A percentile compares a stretch with the other conserved stretches of the same genome.
Evolutionary conservation across 2,113 vertebrate genomes (phyloP).

Genomic region (Crotalus tigris): DNA sequence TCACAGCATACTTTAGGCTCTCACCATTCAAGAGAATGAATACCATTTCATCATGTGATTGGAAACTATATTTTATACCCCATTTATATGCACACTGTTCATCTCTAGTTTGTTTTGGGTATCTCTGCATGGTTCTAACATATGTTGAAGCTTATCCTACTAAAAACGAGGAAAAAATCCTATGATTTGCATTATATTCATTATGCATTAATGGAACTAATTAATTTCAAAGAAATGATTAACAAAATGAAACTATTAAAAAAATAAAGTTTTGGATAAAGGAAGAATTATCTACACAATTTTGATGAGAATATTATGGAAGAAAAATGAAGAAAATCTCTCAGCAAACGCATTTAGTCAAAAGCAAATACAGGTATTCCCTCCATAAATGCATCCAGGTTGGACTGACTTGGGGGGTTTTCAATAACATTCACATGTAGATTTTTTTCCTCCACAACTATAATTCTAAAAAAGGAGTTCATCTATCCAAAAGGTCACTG

Average conservation of each 20-base stretch:
- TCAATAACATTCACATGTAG: background rate
- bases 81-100: background rate
- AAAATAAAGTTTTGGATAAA: slow-evolving; percentile 20
- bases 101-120: background rate
- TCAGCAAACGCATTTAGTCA: background rate
- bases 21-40: background rate
- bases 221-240: background rate
- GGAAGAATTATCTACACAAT: background rate
- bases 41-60: background rate
- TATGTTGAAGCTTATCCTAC: background rate
- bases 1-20: background rate
- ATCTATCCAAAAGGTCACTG: background rate
- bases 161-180: background rate
- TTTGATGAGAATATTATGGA: background rate
- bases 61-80: background rate
- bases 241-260: slow-evolving; percentile 9
- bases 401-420: background rate
- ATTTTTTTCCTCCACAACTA: background rate
- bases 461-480: background rate
- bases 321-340: background rate
- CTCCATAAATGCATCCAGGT: background rate
- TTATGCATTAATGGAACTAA: background rate
- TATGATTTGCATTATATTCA: slow-evolving; percentile 18
- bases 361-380: background rate
- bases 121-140: background rate